Base-by-base conservation (phyloP, 2,797 vertebrate species). In the Parauchenoglanis punctatus region DNA sequence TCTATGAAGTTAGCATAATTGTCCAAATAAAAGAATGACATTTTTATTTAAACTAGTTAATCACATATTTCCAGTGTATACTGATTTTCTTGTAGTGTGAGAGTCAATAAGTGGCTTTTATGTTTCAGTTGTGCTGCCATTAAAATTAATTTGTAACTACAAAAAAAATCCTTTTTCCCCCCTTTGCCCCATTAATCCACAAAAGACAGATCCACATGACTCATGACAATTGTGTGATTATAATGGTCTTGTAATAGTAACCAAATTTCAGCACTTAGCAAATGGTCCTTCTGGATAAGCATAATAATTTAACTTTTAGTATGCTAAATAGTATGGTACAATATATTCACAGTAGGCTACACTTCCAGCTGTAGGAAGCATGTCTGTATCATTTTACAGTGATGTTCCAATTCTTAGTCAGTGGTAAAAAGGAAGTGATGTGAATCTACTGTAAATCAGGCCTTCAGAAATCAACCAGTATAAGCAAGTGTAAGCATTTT, bases 11-110 rank as follows among this genome's bases (percentile, higher is more conserved):
- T 59, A 86, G 86, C 65, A 78, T 83, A 72, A 83, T 49, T 87
- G 81, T 80, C 92, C 89, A 92, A 94, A 86, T 52, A 84, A 91
- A 94, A 83, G 8, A 49, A 31, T 83, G 87, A 85, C 72, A 44
- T 82, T 89, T 89, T 91, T 95, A 96, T 96, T 96, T 95, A 96
- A 95, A 92, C 92, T 93, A 93, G 89, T 93, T 94, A 95, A 93
- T 93, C 93, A 91, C 89, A 89, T 94, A 91, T 90, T 94, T 91
- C 93, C 92, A 87, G 84, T 93, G 90, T 94, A 93, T 88, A 65
- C 89, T 58, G 73, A 76, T 90, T 87, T 93, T 94, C 87, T 88
- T 91, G 46, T 72, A 93, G 87, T 93, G 90, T 93, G 92, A 92
- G 86, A 87, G 91, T 87, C 92, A 96, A 95, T 95, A 95, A 95